Evolutionary conservation across 1,140 invertebrate genomes (phyloP), one percentile per base, ranked within the genome.

Genomic region (Thaumatotibia leucotreta): DNA sequence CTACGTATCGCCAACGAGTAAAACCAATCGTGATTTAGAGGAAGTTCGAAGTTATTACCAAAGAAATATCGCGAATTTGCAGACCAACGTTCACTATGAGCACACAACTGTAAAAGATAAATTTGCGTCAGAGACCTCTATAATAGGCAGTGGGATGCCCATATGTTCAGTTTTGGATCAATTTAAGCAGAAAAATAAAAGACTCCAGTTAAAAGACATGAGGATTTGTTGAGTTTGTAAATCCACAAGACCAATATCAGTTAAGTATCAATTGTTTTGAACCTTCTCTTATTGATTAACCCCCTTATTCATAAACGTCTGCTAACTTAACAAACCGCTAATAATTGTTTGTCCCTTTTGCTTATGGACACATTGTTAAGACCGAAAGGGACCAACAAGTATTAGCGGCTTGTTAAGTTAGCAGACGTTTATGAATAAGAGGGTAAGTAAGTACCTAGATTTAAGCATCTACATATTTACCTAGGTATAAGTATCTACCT

Each of bases 111-210:
- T 69, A 2, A 65, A 71, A 31, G 35, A 70, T 11, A 61, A 58
- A 4, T 89, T 87, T 73, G 63, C 22, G 1, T 75, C 85, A 0
- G 88, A 89, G 69, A 79, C 76, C 58, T 72, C 77, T 4, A 61
- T 62, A 6, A 50, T 84, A 4, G 84, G 82, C 0, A 82, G 77
- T 0, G 72, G 71, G 22, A 88, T 71, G 67, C 80, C 85, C 2
- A 31, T 84, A 5, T 86, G 86, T 71, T 65, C 79, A 2, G 69
- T 74, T 0, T 63, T 88, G 20, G 78, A 86, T 63, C 84, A 76
- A 32, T 79, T 73, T 74, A 61, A 69, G 10, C 69, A 81, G 33
- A 86, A 75, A 49, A 87, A 83, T 75, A 82, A 77, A n/a, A 72
- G 75, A 64, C 64, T 87, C 32, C 61, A 67, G 14, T 14, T 4